phyloP scores from a whole-genome alignment of 2,113 vertebrate species.

The Calidris pygmaea region DNA sequence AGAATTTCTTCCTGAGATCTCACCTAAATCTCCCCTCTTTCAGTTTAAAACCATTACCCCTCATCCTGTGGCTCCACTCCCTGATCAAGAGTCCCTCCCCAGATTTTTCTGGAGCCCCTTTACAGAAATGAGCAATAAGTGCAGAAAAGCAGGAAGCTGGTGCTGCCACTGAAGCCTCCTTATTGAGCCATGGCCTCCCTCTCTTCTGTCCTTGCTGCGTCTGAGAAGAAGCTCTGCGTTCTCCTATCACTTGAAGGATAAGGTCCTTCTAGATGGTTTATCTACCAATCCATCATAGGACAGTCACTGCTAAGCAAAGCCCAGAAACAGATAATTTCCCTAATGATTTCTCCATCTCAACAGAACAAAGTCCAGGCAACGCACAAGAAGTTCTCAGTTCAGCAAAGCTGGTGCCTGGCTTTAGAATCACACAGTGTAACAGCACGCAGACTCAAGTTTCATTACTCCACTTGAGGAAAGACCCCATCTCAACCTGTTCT shows the following conservation, averaged over 20 bases:
- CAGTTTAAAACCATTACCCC: no score
- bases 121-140: not conserved
- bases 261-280: not conserved
- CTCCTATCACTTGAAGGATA: not conserved
- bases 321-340: not conserved
- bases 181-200: not conserved
- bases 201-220: not conserved
- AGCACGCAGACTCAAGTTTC: not conserved
- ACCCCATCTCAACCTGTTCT: not conserved
- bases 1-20: no score
- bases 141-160: not conserved
- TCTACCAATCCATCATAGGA: accelerated
- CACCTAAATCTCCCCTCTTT: no score
- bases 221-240: not conserved
- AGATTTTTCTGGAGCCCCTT: no score
- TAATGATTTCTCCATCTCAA: not conserved
- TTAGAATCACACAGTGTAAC: accelerated
- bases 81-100: no score
- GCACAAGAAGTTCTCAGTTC: not conserved
- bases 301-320: not conserved
- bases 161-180: not conserved
- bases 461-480: not conserved
- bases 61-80: no score
- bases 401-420: not conserved
- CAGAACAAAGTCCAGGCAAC: not conserved